A percentile compares a stretch with the other conserved stretches of the same genome.
phyloP scores from a whole-genome alignment of 2,888 invertebrate genomes.

The Hartigia nigra region DNA sequence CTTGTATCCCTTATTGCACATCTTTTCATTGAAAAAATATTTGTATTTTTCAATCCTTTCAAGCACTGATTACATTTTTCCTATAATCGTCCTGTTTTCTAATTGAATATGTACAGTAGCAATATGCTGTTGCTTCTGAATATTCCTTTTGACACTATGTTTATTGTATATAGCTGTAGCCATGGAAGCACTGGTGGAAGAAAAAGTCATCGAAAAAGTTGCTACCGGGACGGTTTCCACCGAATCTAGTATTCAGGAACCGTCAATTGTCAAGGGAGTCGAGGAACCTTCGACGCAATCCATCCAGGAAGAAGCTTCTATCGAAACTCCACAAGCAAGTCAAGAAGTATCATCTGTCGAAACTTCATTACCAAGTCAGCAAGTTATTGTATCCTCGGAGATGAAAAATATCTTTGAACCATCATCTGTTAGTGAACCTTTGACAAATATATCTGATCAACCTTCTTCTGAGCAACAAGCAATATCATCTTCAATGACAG shows the following conservation, averaged over 20 bases:
- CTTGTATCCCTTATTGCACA: not conserved
- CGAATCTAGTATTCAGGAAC: not conserved
- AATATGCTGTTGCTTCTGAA: not conserved
- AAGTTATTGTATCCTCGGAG: not conserved
- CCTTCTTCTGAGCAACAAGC: not conserved
- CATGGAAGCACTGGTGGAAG: not conserved
- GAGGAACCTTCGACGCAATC: not conserved
- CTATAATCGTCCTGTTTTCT: not conserved
- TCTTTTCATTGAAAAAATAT: not conserved
- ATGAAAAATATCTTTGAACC: not conserved
- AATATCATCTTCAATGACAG: not conserved
- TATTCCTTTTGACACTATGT: not conserved
- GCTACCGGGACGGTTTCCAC: not conserved
- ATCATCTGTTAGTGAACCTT: not conserved
- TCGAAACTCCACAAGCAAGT: not conserved
- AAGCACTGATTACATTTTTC: not conserved
- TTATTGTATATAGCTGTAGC: not conserved
- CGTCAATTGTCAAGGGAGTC: not conserved
- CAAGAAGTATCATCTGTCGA: conserved; percentile 12
- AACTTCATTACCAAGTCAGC: not conserved
- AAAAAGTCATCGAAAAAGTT: not conserved
- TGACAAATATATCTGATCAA: not conserved
- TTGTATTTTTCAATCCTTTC: not conserved
- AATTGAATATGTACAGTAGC: not conserved
- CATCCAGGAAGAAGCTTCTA: not conserved